These are phyloP conservation scores for Tinea semifulvella DNA, from an alignment of 2,888 invertebrate genomes.

Conservation along the genomic window DNA sequence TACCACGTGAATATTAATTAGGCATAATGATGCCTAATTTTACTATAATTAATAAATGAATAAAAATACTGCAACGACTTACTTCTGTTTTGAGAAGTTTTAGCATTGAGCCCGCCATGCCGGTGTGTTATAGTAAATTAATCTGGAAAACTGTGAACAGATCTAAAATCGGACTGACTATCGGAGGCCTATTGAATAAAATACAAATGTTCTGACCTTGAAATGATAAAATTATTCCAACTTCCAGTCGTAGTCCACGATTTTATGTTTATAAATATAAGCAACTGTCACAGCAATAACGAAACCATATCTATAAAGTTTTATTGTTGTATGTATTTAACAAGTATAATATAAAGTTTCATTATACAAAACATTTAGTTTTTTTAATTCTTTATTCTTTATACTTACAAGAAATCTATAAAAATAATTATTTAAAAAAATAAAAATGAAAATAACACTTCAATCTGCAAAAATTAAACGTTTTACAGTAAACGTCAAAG, in stretches of 20 bases:
- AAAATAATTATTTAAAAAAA: no score
- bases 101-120: conserved; percentile 48
- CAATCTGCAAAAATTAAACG: neutral
- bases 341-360: no score
- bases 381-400: no score
- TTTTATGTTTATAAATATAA: neutral
- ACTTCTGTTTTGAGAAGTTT: conserved; percentile 56
- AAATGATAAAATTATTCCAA: conserved; percentile 43
- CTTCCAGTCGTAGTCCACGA: neutral
- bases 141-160: conserved; percentile 2
- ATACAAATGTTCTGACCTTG: conserved; percentile 56
- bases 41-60: conserved; percentile 15
- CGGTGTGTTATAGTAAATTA: neutral
- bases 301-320: no score
- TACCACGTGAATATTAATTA: conserved; percentile 1
- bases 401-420: no score
- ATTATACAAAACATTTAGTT: no score
- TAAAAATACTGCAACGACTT: conserved; percentile 28
- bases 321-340: neutral
- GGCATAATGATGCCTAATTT: conserved; percentile 6
- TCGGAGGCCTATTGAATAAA: conserved; percentile 47
- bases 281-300: no score
- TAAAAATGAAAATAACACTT: no score
- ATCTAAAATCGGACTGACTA: conserved; percentile 28
- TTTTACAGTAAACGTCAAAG: neutral